phyloP scores from a whole-genome alignment of 2,113 vertebrate species.

The Archocentrus centrarchus region DNA sequence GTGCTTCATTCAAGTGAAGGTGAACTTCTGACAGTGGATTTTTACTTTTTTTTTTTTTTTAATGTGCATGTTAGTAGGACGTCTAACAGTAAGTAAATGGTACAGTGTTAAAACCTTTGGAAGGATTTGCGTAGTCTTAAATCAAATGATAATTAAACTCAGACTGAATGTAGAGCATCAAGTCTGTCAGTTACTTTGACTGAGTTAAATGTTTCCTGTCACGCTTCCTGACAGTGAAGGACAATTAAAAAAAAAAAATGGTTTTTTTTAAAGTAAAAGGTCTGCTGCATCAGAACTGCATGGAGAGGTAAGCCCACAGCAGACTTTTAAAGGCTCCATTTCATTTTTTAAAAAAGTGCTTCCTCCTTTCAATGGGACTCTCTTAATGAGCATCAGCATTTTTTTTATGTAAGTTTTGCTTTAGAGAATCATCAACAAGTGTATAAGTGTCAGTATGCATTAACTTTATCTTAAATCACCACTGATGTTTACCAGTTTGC shows the following conservation, averaged over 20 bases:
- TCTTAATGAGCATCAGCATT: background rate
- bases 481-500: conserved; percentile 55
- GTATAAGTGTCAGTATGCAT: background rate
- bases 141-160: conserved; percentile 6
- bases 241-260: background rate
- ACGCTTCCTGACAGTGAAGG: background rate
- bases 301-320: accelerated
- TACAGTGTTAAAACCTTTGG: conserved; percentile 45
- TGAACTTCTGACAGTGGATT: conserved; percentile 16
- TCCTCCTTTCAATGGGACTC: conserved; percentile 15
- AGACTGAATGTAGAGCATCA: conserved; percentile 43
- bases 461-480: conserved; percentile 45
- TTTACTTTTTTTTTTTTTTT: background rate
- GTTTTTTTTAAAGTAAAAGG: background rate
- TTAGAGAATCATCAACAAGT: conserved; percentile 12
- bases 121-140: conserved; percentile 5
- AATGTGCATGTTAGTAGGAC: conserved; percentile 19
- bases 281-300: conserved; percentile 1
- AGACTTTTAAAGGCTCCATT: conserved; percentile 12
- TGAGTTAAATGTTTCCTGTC: background rate
- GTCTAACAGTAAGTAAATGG: conserved; percentile 38
- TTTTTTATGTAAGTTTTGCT: conserved; percentile 22
- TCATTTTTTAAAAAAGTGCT: conserved; percentile 3
- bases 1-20: conserved; percentile 14
- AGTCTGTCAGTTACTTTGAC: conserved; percentile 1